Conservation (phyloP, 2,888 invertebrate species). For the Drosophila subquinaria region DNA sequence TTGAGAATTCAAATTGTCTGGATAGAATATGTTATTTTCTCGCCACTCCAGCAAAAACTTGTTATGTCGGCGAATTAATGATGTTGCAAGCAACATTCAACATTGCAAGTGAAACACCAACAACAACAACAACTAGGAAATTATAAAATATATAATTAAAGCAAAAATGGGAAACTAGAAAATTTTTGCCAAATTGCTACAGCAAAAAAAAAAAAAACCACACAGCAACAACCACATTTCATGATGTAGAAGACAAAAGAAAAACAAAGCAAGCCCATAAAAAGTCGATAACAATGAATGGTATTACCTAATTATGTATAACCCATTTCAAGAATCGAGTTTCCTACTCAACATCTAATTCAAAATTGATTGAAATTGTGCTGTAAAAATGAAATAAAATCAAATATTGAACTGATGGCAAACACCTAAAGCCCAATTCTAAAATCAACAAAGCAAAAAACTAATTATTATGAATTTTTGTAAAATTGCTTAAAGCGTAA, state of each 20-base stretch:
- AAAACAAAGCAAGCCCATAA: neutral
- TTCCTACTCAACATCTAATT: slow-evolving; percentile 44
- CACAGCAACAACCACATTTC: slow-evolving; percentile 18
- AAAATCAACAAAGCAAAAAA: slow-evolving; percentile 14
- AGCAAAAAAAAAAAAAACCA: slow-evolving; percentile 30
- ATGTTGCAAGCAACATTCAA: slow-evolving; percentile 39
- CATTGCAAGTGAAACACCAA: slow-evolving; percentile 54
- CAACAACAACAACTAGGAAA: slow-evolving; percentile 72
- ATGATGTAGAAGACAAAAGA: slow-evolving; percentile 11
- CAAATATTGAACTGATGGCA: slow-evolving; percentile 46
- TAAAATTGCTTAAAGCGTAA: slow-evolving; percentile 63
- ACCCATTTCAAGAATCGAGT: slow-evolving; percentile 35
- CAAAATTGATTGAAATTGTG: slow-evolving; percentile 47
- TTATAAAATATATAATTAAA: slow-evolving; percentile 73
- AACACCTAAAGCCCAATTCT: slow-evolving; percentile 15
- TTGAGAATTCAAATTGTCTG: slow-evolving; percentile 10
- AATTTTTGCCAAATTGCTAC: slow-evolving; percentile 69
- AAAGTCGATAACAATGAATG: slow-evolving; percentile 25
- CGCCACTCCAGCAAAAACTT: neutral
- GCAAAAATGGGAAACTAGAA: slow-evolving; percentile 67
- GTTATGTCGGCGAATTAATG: slow-evolving; percentile 11
- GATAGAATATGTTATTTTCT: slow-evolving; percentile 16
- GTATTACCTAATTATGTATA: slow-evolving; percentile 45
- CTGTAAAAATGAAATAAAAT: slow-evolving; percentile 30
- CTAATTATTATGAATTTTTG: slow-evolving; percentile 59